phyloP scores from a whole-genome alignment of 2,113 vertebrate genomes.

The Scomber colias region DNA sequence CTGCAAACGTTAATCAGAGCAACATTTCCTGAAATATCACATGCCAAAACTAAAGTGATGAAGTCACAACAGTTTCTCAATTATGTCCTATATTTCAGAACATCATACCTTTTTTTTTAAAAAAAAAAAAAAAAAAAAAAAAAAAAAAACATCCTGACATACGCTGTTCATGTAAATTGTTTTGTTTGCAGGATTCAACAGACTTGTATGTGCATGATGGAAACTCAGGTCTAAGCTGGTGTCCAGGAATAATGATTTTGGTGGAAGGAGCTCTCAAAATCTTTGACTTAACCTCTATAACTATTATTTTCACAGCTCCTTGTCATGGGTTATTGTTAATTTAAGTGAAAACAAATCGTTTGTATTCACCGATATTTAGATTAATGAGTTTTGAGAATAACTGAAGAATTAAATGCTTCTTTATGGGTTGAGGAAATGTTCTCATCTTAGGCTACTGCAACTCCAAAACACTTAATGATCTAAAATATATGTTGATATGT shows the following conservation, averaged over 20 bases:
- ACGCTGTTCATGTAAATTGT: neutral
- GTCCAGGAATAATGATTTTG: no score
- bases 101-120: neutral
- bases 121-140: no score
- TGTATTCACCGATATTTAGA: neutral
- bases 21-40: neutral
- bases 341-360: no score
- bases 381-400: neutral
- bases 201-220: no score
- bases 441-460: neutral
- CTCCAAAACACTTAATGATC: neutral
- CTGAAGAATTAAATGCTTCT: neutral
- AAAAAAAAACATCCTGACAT: neutral
- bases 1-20: neutral
- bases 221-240: no score
- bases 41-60: no score
- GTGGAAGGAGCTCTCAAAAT: no score
- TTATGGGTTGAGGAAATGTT: neutral
- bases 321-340: no score
- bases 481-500: neutral
- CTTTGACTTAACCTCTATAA: no score
- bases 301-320: no score
- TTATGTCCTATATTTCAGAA: neutral
- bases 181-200: no score
- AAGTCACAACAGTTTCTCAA: no score